phyloP scores from a whole-genome alignment of 1,140 invertebrate genomes.

The Zaprionus inermis region DNA sequence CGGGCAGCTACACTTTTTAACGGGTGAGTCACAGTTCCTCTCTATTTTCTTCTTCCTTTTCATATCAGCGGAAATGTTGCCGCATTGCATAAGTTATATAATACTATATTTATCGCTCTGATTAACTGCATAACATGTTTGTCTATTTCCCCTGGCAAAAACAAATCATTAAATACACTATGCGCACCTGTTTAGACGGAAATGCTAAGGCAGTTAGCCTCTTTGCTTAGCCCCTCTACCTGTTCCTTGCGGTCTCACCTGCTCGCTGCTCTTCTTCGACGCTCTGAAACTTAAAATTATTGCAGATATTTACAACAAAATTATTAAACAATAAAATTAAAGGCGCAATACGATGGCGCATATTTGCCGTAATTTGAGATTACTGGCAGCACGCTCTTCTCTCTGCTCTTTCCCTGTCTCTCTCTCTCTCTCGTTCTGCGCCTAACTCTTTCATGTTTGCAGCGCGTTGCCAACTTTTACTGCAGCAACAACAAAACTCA shows the following conservation, averaged over 20 bases:
- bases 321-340: conserved; percentile 29
- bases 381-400: conserved; percentile 32
- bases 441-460: conserved; percentile 14
- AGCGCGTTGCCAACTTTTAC: conserved; percentile 63
- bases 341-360: conserved; percentile 32
- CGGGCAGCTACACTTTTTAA: too few species aligned
- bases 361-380: conserved; percentile 81
- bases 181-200: conserved; percentile 37
- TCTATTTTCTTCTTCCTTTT: neutral
- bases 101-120: conserved; percentile 19
- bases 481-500: conserved; percentile 63
- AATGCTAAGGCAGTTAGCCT: neutral
- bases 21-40: neutral
- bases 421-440: neutral
- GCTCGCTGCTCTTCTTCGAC: neutral
- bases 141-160: conserved; percentile 1
- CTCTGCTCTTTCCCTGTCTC: neutral
- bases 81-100: conserved; percentile 17
- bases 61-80: neutral
- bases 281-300: conserved; percentile 55
- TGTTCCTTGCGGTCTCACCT: neutral
- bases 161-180: conserved; percentile 68
- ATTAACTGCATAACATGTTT: neutral
- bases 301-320: conserved; percentile 59
- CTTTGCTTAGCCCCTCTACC: neutral